phyloP scores from a whole-genome alignment of 2,888 invertebrate genomes.

The Amblyjoppa proteus region DNA sequence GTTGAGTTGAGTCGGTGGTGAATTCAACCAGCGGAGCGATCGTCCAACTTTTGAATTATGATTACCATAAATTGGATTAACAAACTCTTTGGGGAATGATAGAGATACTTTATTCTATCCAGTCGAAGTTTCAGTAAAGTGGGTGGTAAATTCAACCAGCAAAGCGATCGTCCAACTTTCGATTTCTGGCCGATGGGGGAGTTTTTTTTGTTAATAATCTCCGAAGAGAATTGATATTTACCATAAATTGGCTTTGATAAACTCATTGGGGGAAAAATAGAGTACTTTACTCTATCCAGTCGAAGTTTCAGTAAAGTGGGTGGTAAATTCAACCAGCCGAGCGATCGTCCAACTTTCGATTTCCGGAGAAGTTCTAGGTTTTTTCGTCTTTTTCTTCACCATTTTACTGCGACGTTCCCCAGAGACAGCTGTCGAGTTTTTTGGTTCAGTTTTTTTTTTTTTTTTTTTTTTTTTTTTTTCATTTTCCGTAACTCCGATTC shows the following conservation, averaged over 20 bases:
- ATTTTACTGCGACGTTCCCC: conserved; percentile 22
- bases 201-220: background rate
- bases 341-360: conserved; percentile 35
- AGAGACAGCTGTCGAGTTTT: conserved; percentile 37
- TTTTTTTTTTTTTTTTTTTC: background rate
- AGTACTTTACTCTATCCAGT: conserved; percentile 23
- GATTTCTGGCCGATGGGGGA: background rate
- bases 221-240: conserved; percentile 2
- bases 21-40: conserved; percentile 7
- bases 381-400: conserved; percentile 7
- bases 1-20: conserved; percentile 14
- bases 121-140: conserved; percentile 23
- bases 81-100: too few relatives aligned
- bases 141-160: conserved; percentile 3
- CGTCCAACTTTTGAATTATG: conserved; percentile 23
- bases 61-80: too few relatives aligned
- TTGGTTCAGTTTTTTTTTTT: conserved; percentile 27
- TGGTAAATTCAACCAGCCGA: conserved; percentile 7
- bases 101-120: too few relatives aligned
- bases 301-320: conserved; percentile 31
- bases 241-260: background rate
- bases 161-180: background rate
- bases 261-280: background rate
- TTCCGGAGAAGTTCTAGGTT: background rate
- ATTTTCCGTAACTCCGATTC: conserved; percentile 22